Base-by-base conservation (phyloP, 2,113 vertebrate genomes). In the Pionites leucogaster region DNA sequence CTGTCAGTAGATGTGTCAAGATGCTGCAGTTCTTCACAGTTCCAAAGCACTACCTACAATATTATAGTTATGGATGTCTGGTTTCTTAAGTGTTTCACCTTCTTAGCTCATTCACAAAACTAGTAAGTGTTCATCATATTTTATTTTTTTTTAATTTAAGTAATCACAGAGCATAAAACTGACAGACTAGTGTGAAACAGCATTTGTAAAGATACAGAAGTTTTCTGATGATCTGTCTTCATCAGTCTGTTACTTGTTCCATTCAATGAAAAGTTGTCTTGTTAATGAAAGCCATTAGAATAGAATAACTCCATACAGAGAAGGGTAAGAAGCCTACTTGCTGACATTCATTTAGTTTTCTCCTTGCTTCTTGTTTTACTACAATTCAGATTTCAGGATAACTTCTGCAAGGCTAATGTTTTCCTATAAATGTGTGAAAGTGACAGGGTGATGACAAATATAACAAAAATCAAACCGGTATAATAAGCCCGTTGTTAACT, bases 1-100 rank as follows among this genome's bases (percentile, higher is more conserved):
- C 64, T 95, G 78, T 91, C 93, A 96, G 79, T 78, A 87, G 55
- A 50, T 68, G 71, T 72, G 87, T 82, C 78, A 95, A 79, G 86
- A 86, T 67, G 25, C 52, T 92, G 39, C n/a, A 44, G 49, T 39
- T 88, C 72, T 72, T 92, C 81, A 75, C 64, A 92, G 41, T 52
- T 92, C 77, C 94, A 81, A 92, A 95, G 49, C 70, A 57, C 22
- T 84, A 12, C 59, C 55, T 77, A 41, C 55, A 60, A 29, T 52
- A 46, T 86, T 74, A 44, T 8, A 28, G 27, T 41, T 64, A 29
- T 15, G 52, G n/a, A 88, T 53, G 41, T 49, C 41, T 13, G 23
- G 24, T 76, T 97, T 47, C 33, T 69, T 75, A 65, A 68, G 31
- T 33, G 41, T 91, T 83, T 97, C 46, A 87, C 80, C 95, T 96